phyloP scores from a whole-genome alignment of 1,140 invertebrate species.

The Drosophila simulans region DNA sequence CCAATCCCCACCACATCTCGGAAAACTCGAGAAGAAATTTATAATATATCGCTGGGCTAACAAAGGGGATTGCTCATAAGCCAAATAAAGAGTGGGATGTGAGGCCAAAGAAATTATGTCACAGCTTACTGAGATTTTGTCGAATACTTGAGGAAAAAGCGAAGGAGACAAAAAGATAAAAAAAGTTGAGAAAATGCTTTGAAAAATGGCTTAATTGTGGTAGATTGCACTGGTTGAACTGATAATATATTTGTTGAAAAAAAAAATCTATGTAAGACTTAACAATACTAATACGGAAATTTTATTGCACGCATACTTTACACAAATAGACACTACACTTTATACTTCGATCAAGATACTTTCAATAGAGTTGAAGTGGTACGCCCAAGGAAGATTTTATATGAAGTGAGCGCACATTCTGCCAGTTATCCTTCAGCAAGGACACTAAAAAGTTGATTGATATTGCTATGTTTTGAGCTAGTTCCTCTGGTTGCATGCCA shows the following conservation, averaged over 20 bases:
- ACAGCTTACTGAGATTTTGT: conserved; percentile 41
- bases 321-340: background rate
- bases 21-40: conserved; percentile 54
- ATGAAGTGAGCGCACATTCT: conserved; percentile 17
- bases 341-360: no score
- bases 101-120: conserved; percentile 61
- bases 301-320: background rate
- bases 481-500: background rate
- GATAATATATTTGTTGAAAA: background rate
- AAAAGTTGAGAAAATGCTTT: background rate
- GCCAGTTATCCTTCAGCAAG: conserved; percentile 20
- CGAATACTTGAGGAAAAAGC: background rate
- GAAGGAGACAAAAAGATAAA: background rate
- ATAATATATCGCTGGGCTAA: conserved; percentile 54
- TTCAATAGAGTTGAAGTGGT: conserved; percentile 12
- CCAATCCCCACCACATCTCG: background rate
- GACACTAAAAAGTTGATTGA: conserved; percentile 21
- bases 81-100: conserved; percentile 12
- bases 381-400: conserved; percentile 2
- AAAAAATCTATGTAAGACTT: no score
- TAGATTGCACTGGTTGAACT: background rate
- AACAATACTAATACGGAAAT: background rate
- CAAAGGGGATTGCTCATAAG: conserved; percentile 52
- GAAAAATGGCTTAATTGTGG: background rate
- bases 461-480: conserved; percentile 2